These are phyloP conservation scores for Acipenser oxyrinchus DNA, from an alignment of 2,797 vertebrate species.

Conservation along the genomic window DNA sequence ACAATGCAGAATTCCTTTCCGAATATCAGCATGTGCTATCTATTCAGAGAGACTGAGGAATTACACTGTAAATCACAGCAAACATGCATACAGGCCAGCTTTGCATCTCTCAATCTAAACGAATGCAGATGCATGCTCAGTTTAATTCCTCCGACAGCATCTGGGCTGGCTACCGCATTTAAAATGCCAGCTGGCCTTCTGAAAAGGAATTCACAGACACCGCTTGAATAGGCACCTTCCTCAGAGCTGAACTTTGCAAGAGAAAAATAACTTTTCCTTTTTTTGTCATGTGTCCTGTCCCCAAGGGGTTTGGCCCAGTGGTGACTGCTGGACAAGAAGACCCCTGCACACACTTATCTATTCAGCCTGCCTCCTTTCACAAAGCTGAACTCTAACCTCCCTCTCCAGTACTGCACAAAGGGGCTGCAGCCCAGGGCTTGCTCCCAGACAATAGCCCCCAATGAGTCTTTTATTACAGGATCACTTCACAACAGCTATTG, in stretches of 20 bases:
- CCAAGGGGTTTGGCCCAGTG: slow-evolving; percentile 15
- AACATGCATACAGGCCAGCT: background rate
- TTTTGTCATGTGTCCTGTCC: slow-evolving; percentile 19
- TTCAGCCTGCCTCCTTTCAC: slow-evolving; percentile 39
- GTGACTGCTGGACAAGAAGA: slow-evolving; percentile 56
- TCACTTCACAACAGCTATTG: slow-evolving; percentile 38
- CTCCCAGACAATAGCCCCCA: slow-evolving; percentile 29
- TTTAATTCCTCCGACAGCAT: slow-evolving; percentile 28
- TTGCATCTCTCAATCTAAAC: background rate
- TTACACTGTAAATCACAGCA: background rate
- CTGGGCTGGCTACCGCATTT: slow-evolving; percentile 18
- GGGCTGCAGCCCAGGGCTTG: slow-evolving; percentile 13
- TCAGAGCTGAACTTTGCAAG: slow-evolving; percentile 31
- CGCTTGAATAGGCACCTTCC: slow-evolving; percentile 51
- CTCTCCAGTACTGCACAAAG: slow-evolving; percentile 43
- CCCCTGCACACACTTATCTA: slow-evolving; percentile 48
- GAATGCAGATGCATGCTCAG: slow-evolving; percentile 19
- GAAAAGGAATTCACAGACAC: slow-evolving; percentile 44
- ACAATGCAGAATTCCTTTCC: background rate
- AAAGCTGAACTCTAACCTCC: slow-evolving; percentile 47
- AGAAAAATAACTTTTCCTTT: background rate
- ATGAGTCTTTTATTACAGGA: slow-evolving; percentile 27
- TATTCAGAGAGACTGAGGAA: background rate
- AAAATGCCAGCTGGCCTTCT: slow-evolving; percentile 46
- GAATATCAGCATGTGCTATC: background rate